Evolutionary conservation across 2,797 vertebrate species (phyloP), one percentile per base, ranked within the genome.

Genomic region (Tenualosa thibaudeaui): DNA sequence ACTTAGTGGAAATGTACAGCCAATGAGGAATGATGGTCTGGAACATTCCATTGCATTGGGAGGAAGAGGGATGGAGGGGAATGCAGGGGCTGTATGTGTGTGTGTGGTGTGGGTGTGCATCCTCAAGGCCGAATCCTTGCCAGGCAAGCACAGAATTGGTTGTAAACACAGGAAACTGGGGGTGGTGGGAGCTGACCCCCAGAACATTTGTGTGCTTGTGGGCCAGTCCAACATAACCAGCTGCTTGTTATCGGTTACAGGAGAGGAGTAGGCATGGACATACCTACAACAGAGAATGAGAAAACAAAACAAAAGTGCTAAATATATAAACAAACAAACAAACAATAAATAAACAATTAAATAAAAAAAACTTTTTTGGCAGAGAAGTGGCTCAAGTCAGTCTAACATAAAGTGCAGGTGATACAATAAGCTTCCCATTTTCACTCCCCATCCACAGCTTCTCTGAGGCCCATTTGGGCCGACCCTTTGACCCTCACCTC

Each of bases 1-100:
- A 92, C 90, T 94, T 93, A 90, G 88, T 50, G 86, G 89, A 92
- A 93, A 93, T 89, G 89, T 92, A 91, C 65, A 89, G 86, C 87
- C 87, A 88, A 84, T 81, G 89, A 88, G 87, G 83, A 89, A 93
- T 91, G 89, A 92, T 89, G 89, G 91, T 90, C 81, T 86, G 85
- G 87, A 89, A 87, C 86, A 90, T 91, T 90, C 91, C 89, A 89
- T 88, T 84, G 86, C 78, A 40, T 68, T 86, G 68, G 81, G 12
- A n/a, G 17, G 17, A 75, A 78, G 40, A 17, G 71, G 71, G 37
- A 46, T 6, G 71, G 37, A 43, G 68, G 68, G 17, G 26, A 71
- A 26, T 10, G 26, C 15, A 22, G 71, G 4, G 71, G 17, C 17
- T 84, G 68, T 78, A 37, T 84, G 82, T 43, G 82, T 75, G 81